Percentiles rank a stretch among this genome's conserved stretches.
phyloP scores from a whole-genome alignment of 2,113 vertebrate genomes.

The Ascaphus truei region DNA sequence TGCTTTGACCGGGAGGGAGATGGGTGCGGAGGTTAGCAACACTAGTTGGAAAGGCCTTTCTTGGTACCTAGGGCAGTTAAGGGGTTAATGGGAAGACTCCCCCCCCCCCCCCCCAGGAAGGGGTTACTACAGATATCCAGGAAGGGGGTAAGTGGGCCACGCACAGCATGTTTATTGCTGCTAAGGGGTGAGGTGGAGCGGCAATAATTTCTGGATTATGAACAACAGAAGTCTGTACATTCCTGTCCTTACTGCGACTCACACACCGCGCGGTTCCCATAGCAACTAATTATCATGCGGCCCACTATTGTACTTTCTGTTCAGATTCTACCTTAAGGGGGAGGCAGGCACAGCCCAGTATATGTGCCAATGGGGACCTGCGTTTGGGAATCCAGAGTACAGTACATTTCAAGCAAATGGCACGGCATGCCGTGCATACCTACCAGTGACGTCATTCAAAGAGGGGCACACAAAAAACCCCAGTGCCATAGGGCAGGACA shows the following conservation, averaged over 20 bases:
- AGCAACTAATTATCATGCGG: constrained; percentile 15
- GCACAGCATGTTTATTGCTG: constrained; percentile 16
- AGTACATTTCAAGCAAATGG: neutral
- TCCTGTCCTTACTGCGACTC: constrained; percentile 10
- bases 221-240: constrained; percentile 18
- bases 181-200: constrained; percentile 24
- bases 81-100: too few species aligned
- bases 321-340: neutral
- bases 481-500: too few species aligned
- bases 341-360: neutral
- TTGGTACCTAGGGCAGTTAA: constrained; percentile 10
- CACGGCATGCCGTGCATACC: too few species aligned
- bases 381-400: neutral
- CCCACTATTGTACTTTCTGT: neutral
- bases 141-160: neutral
- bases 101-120: too few species aligned
- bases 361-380: neutral
- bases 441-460: too few species aligned
- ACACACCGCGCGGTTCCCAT: constrained; percentile 6
- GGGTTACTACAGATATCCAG: neutral
- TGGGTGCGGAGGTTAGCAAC: neutral
- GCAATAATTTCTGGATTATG: constrained; percentile 20
- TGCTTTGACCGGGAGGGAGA: too few species aligned
- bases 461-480: too few species aligned
- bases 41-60: too few species aligned